phyloP scores from a whole-genome alignment of 2,888 invertebrate species.

The Glyphotaelius pellucidus region DNA sequence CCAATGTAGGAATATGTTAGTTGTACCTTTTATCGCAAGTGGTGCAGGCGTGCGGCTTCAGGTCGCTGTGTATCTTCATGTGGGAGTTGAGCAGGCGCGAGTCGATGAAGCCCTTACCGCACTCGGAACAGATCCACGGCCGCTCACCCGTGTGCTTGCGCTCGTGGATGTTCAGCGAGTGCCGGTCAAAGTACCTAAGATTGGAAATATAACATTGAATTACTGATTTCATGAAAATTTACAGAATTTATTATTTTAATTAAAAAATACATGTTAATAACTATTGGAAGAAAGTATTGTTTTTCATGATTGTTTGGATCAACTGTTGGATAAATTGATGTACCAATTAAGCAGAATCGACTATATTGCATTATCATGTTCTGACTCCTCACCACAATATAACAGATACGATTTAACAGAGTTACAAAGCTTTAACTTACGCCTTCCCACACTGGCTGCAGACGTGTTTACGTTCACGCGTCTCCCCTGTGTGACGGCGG shows the following conservation, averaged over 20 bases:
- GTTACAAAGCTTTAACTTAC: constrained; percentile 67
- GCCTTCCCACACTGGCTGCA: constrained; percentile 77
- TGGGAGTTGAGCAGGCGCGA: constrained; percentile 75
- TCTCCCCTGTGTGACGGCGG: constrained; percentile 76
- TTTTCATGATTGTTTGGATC: too few species aligned
- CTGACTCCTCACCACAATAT: neutral
- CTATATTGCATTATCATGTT: neutral
- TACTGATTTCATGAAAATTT: neutral
- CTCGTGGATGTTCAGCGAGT: constrained; percentile 71
- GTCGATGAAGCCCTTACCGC: constrained; percentile 73
- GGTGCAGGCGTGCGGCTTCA: constrained; percentile 76
- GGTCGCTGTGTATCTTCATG: constrained; percentile 76
- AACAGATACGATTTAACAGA: neutral
- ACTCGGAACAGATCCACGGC: constrained; percentile 72
- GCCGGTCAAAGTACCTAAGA: constrained; percentile 70
- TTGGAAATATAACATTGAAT: neutral
- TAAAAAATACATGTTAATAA: neutral
- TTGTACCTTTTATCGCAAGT: constrained; percentile 77
- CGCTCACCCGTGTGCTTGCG: constrained; percentile 72
- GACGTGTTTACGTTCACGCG: constrained; percentile 73
- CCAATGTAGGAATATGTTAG: neutral
- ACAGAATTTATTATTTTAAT: neutral
- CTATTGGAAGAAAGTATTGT: too few species aligned
- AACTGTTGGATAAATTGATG: too few species aligned
- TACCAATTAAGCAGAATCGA: neutral